Base-by-base conservation (phyloP, 2,113 vertebrate genomes). In the Dasypus novemcinctus region DNA sequence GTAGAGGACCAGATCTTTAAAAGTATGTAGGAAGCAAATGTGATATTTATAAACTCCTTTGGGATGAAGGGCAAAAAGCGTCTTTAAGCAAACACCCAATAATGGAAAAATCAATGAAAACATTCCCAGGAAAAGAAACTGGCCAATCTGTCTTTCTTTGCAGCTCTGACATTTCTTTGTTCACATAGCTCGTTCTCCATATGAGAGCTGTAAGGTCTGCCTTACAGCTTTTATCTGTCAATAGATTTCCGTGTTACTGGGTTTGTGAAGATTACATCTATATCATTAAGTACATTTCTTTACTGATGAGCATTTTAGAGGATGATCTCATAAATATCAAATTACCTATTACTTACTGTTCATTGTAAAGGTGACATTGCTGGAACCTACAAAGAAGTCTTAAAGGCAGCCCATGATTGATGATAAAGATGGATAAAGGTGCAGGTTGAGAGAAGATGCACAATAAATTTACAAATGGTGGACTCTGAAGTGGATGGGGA, bases 41-140 rank as follows among this genome's bases (percentile, higher is more conserved):
- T 69, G 66, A 20, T 81, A 90, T 95, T 96, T 90, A 61, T 96
- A 93, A 96, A 95, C 87, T 68, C 49, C 36, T 93, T 90, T 41
- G 80, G 83, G 84, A 61, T 79, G 74, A 94, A 96, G 79, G 92
- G 75, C 36, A 31, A 90, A 94, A 91, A 87, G 41, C 33, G 54
- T 66, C 54, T 87, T 96, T 92, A 76, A 96, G 78, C 80, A 95
- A 97, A 97, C 64, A 95, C 33, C 93, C 80, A 87, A 83, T 89
- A 63, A 76, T 68, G 54, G 76, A 79, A 94, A 96, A 97, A 94
- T 95, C 96, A 96, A 92, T 96, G 93, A 87, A 95, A 91, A 96
- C 64, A 31, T 95, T 92, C 76, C 66, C 72, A 81, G 54, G 46
- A 57, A 91, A 88, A 88, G 68, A 91, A 91, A 54, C n/a, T 69